phyloP scores from a whole-genome alignment of 2,888 invertebrate genomes.

The Stegophylla sp. region DNA sequence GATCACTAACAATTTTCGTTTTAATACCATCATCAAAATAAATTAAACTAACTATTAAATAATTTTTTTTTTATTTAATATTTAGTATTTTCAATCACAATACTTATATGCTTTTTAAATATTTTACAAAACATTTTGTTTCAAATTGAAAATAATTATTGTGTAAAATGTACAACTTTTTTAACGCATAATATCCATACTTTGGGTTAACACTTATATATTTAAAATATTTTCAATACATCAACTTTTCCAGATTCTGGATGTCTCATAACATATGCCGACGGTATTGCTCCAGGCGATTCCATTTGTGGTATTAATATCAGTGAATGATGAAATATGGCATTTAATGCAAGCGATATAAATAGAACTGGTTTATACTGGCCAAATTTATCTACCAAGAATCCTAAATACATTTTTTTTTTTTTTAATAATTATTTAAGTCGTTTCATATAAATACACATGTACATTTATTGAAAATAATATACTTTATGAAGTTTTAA shows the following conservation, averaged over 20 bases:
- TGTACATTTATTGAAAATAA: no score
- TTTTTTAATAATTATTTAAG: not conserved
- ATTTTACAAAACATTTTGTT: not conserved
- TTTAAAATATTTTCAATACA: conserved; percentile 66
- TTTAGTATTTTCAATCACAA: no score
- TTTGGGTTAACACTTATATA: not conserved
- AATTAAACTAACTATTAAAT: no score
- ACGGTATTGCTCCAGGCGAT: conserved; percentile 76
- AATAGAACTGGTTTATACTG: conserved; percentile 85
- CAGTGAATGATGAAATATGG: conserved; percentile 80
- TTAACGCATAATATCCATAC: conserved; percentile 63
- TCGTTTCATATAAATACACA: no score
- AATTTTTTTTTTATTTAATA: no score
- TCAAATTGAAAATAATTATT: conserved; percentile 64
- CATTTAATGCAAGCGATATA: conserved; percentile 77
- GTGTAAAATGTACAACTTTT: conserved; percentile 67
- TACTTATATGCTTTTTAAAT: no score
- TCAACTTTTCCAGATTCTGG: conserved; percentile 76
- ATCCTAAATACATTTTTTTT: conserved; percentile 69
- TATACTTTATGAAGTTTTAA: no score
- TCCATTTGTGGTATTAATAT: conserved; percentile 81
- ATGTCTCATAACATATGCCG: conserved; percentile 79
- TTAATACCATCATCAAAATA: no score
- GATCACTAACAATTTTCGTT: no score
- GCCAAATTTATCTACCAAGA: conserved; percentile 85